phyloP scores from a whole-genome alignment of 1,140 invertebrate species.

The Frieseomelitta varia region DNA sequence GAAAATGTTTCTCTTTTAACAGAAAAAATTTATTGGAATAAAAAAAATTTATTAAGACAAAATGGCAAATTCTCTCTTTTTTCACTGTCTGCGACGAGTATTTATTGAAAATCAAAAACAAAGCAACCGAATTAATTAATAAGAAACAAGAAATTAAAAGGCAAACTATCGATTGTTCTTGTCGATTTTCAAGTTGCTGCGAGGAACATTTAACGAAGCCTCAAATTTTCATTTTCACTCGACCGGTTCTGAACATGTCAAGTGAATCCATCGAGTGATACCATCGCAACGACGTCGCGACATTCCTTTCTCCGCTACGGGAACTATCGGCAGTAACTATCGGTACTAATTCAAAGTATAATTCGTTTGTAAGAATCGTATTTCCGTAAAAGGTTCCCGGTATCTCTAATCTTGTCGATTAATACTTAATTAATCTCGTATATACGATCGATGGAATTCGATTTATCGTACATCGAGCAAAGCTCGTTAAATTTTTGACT shows the following conservation, averaged over 20 bases:
- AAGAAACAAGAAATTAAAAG: too few species aligned
- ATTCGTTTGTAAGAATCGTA: background rate
- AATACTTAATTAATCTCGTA: background rate
- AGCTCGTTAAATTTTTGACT: background rate
- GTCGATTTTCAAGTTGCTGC: background rate
- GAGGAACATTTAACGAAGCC: background rate
- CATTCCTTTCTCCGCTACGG: background rate
- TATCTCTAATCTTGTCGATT: background rate
- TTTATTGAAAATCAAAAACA: too few species aligned
- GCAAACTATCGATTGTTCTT: background rate
- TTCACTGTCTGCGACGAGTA: background rate
- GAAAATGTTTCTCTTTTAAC: background rate
- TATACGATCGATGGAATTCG: background rate
- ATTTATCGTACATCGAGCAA: background rate
- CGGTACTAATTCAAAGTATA: background rate
- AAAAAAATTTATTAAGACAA: background rate
- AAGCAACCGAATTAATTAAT: too few species aligned
- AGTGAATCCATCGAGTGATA: background rate
- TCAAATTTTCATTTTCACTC: slow-evolving; percentile 53
- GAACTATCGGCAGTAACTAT: too few species aligned
- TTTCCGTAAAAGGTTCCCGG: background rate
- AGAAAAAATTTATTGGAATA: background rate
- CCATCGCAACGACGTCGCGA: background rate
- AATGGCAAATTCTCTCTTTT: background rate
- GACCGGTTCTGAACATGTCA: slow-evolving; percentile 1